Evolutionary conservation across 2,797 vertebrate species (phyloP), one percentile per base, ranked within the genome.

Genomic region (Rhinophrynus dorsalis): DNA sequence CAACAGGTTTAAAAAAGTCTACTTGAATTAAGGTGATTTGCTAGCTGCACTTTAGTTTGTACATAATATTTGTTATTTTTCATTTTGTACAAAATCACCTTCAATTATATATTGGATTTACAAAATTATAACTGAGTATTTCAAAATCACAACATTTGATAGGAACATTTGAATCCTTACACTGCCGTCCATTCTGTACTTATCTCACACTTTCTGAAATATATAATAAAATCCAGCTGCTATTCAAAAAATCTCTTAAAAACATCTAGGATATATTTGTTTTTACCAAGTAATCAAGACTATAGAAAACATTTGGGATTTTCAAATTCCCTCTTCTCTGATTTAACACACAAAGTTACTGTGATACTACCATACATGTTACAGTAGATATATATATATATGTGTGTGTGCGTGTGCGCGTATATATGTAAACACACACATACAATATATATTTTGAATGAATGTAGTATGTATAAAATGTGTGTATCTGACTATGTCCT

Each of bases 201-300:
- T 40, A 40, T 40, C 38, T 6, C 24, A 68, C 47, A 45, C 78
- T 69, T 74, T 35, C 44, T 21, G 67, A 23, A 18, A 27, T 56
- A 8, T 56, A 20, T 18, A 23, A 35, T 20, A 17, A 33, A 10
- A 57, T 52, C 54, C 68, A 54, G 48, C 9, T 27, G 12, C 32
- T 26, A 3, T 56, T 65, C 30, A 67, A 17, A 65, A 42, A 24
- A 38, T 6, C 8, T 26, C 7, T 50, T 54, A 74, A 75, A 65
- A 11, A 13, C 0, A 54, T 50, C 55, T 30, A 11, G 13, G 42
- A 9, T 60, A 51, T 62, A 6, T 29, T 64, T 56, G 37, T 48
- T 55, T 54, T 54, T 18, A 27, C 12, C 30, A 48, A 23, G 30
- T 40, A 29, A 40, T 21, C 66, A 15, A 65, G 56, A 44, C 15